Conservation (phyloP, 1,140 invertebrate species). For the Apocrypta bakeri region DNA sequence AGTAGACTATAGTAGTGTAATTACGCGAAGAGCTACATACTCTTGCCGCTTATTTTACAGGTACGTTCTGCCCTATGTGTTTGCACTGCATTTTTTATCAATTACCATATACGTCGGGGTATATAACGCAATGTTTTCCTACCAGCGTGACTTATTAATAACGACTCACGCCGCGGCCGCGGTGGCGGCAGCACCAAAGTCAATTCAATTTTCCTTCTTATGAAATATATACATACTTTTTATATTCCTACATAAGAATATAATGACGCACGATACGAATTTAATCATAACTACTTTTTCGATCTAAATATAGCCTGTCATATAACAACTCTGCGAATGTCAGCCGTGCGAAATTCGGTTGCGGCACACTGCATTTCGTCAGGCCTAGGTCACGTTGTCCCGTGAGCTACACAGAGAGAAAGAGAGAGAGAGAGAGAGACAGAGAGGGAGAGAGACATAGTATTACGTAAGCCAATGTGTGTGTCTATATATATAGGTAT, state of each 20-base stretch:
- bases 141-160: background rate
- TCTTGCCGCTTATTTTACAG: background rate
- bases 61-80: background rate
- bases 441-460: background rate
- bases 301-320: background rate
- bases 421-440: too few species aligned
- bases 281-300: background rate
- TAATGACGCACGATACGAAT: too few species aligned
- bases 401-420: too few species aligned
- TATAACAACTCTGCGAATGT: background rate
- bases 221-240: background rate
- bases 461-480: background rate
- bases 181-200: too few species aligned
- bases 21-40: background rate
- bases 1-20: background rate
- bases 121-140: background rate
- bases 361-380: background rate
- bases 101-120: background rate
- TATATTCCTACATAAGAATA: too few species aligned
- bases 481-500: too few species aligned
- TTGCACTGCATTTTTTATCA: background rate
- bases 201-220: background rate
- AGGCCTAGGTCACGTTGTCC: background rate
- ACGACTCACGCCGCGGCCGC: background rate
- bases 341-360: background rate